Base-by-base conservation (phyloP, 2,113 vertebrate genomes). In the Morone chrysops region DNA sequence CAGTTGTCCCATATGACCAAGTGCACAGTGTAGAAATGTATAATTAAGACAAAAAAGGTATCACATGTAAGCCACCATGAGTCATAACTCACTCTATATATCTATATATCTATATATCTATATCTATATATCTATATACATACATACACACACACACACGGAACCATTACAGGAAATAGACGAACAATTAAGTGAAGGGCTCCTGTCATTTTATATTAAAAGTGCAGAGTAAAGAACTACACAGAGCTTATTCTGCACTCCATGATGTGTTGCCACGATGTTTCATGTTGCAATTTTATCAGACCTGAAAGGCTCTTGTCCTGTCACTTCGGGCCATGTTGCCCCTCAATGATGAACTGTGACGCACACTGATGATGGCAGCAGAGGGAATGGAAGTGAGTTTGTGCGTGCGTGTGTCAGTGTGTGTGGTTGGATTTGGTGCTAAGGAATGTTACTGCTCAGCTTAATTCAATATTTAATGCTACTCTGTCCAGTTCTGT, bases 171-270 rank as follows among this genome's bases (percentile, higher is more conserved):
- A 5, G 3, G 62, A 70, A 72, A 80, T 9, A 78, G 69, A 56
- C 40, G 6, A 60, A 53, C 73, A 75, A 77, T 75, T 57, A 81
- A 54, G 45, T 4, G n/a, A 62, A 62, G 50, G 10, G 17, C 45
- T 67, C 56, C 63, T 75, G 77, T 89, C 89, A 14, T 51, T 68
- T 78, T 31, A n/a, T 41, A 82, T 86, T 56, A 80, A 71, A 80
- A 50, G 31, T 7, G 50, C 72, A 18, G 59, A 76, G 57, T 70
- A 9, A 70, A 59, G 75, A 31, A 45, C 18, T 0, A 10, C 45
- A 25, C n/a, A 17, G 45, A 62, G 36, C 38, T 9, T 5, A 9
- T 53, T 70, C 43, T 63, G 66, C 14, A 2, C 63, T 54, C 20
- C 17, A 48, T 57, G 18, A 50, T 47, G 14, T 48, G 66, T 59